A percentile compares a stretch with the other conserved stretches of the same genome.
phyloP scores from a whole-genome alignment of 2,113 vertebrate species.

The Takifugu bimaculatus region DNA sequence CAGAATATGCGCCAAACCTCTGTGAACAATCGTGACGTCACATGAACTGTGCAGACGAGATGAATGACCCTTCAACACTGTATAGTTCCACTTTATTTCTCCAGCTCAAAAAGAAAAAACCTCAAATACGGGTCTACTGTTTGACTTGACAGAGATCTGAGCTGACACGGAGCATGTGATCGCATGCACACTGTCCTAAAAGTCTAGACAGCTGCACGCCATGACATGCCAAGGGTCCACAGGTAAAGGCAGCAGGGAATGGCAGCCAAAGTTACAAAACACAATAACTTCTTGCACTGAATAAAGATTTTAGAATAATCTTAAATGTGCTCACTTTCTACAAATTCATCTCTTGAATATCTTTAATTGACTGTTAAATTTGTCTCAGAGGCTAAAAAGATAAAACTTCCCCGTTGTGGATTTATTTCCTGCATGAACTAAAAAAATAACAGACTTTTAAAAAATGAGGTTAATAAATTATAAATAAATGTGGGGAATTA shows the following conservation, averaged over 20 bases:
- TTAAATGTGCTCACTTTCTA: no score
- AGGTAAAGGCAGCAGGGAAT: no score
- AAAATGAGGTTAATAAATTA: not conserved
- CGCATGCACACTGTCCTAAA: not conserved
- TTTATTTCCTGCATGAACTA: no score
- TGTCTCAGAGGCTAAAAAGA: not conserved
- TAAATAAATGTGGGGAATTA: no score
- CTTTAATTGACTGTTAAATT: not conserved
- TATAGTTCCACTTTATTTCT: not conserved
- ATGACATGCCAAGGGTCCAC: not conserved
- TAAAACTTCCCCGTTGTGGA: not conserved
- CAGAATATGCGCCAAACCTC: conserved; percentile 31
- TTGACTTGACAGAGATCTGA: not conserved
- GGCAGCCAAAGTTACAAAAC: not conserved
- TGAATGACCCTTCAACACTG: conserved; percentile 2
- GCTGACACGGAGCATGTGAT: not conserved
- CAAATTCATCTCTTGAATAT: not conserved
- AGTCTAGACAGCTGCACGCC: not conserved
- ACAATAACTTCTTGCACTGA: not conserved
- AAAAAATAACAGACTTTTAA: no score
- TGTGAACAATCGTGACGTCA: conserved; percentile 25
- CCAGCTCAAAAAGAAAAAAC: not conserved
- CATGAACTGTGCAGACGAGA: conserved; percentile 24
- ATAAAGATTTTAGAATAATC: not conserved
- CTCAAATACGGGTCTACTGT: conserved; percentile 2